Base-by-base conservation (phyloP, 92 coral and sea anemone species). In the Epizoanthus scotinus region DNA sequence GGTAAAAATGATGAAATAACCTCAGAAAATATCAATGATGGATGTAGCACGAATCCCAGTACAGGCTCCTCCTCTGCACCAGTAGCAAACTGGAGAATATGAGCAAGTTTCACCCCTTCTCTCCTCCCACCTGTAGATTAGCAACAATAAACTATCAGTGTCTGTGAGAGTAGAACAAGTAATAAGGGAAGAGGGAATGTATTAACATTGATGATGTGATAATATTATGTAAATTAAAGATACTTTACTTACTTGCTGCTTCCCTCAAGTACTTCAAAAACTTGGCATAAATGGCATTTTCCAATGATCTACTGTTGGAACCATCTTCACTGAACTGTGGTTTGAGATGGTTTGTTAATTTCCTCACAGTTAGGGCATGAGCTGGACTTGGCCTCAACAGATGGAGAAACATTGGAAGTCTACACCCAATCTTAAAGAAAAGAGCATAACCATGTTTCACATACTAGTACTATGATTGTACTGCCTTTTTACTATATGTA, bases 161-260 rank as follows among this genome's bases (percentile, higher is more conserved):
- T 54, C 53, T 65, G 27, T n/a, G 27, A 21, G 19, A 52, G 63
- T 31, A 36, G 49, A 52, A 71, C 0, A 17, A 71, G 49, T 19
- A 8, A 71, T 3, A 15, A 40, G 25, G 25, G 63, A 52, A 52
- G 27, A 61, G 66, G 66, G 66, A 28, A 7, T 61, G 66, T 61
- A 20, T 61, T 61, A 3, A 61, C 29, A n/a, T n/a, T n/a, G n/a
- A 20, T 22, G 21, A 60, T 18, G 66, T 61, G 22, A n/a, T n/a
- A n/a, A 61, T 61, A 61, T 24, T 61, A n/a, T 18, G 10, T 61
- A 61, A 8, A 20, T 61, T 24, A 28, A 10, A 61, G 66, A 20
- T n/a, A n/a, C n/a, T n/a, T n/a, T 61, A 77, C 90, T 87, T 86
- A 90, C 94, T 84, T 87, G 91, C 94, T 65, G 84, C 89, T 85